Evolutionary conservation across 2,797 vertebrate genomes (phyloP).

Genomic region (Cygnus olor): DNA sequence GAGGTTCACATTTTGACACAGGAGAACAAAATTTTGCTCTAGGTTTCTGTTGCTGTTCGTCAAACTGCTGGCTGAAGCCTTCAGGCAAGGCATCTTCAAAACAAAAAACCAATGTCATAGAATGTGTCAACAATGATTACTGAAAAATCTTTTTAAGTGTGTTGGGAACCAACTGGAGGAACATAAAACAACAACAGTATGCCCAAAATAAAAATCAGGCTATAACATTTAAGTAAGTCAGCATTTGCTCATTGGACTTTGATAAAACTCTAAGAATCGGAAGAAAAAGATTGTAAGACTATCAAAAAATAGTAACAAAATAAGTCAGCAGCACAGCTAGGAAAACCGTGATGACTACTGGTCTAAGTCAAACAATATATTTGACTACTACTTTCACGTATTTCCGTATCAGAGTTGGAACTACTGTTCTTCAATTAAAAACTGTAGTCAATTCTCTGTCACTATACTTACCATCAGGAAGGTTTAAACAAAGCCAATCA

Average conservation of each 20-base stretch:
- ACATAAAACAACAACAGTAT: neutral
- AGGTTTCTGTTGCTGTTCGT: conserved; percentile 87
- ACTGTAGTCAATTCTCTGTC: neutral
- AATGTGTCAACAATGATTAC: neutral
- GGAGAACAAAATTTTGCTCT: conserved; percentile 85
- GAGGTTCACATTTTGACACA: conserved; percentile 41
- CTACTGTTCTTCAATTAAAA: neutral
- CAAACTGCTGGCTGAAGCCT: conserved; percentile 95
- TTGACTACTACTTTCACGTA: neutral
- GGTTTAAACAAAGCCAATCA: conserved; percentile 98
- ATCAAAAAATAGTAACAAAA: neutral
- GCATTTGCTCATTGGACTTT: neutral
- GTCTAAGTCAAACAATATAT: neutral
- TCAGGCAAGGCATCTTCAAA: conserved; percentile 91
- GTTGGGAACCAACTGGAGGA: neutral
- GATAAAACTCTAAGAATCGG: neutral
- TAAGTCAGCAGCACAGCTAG: fast-evolving
- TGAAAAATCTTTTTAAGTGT: neutral
- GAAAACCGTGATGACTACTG: neutral
- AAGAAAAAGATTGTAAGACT: neutral
- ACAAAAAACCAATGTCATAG: neutral
- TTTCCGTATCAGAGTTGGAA: fast-evolving
- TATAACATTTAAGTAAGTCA: neutral
- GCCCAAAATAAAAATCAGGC: neutral
- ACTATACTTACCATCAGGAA: conserved; percentile 86